These are phyloP conservation scores for Agriopis leucophaearia DNA, from an alignment of 2,888 invertebrate species.

Conservation along the genomic window DNA sequence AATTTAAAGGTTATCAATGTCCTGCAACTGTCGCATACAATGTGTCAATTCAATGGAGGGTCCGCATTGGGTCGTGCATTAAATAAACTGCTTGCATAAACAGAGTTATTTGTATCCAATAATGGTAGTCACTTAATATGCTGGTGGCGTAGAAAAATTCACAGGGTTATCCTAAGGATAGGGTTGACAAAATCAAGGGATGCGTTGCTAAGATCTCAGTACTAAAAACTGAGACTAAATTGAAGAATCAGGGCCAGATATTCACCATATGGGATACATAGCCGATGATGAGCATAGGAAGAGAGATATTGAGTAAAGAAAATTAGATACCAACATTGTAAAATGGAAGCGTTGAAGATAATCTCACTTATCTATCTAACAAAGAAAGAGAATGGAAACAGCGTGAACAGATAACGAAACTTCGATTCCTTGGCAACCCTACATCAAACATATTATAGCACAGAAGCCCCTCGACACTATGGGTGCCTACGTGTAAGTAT, in stretches of 20 bases:
- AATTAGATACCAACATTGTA: background rate
- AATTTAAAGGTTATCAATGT: conserved; percentile 36
- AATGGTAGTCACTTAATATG: conserved; percentile 30
- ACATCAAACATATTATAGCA: conserved; percentile 38
- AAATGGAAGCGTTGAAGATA: too few relatives aligned
- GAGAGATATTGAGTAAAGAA: too few relatives aligned
- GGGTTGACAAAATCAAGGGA: conserved; percentile 4
- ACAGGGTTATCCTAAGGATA: conserved; percentile 34
- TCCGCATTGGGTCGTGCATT: conserved; percentile 24
- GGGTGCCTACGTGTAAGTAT: conserved; percentile 48
- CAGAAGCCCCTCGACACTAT: conserved; percentile 47
- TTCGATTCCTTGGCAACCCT: conserved; percentile 35
- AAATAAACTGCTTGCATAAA: conserved; percentile 32
- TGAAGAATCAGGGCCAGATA: background rate
- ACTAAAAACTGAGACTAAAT: background rate
- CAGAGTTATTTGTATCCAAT: conserved; percentile 34
- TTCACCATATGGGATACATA: too few relatives aligned
- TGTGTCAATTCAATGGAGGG: conserved; percentile 30
- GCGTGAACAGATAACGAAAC: background rate
- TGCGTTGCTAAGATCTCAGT: background rate
- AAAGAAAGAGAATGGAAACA: too few relatives aligned
- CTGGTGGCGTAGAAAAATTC: conserved; percentile 37
- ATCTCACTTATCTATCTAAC: background rate
- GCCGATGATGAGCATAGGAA: too few relatives aligned
- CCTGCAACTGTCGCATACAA: conserved; percentile 31